Percentiles rank a stretch among this genome's conserved stretches.
These are phyloP conservation scores for Masnerella sp. DNA, from an alignment of 2,888 invertebrate species.

Conservation along the genomic window DNA sequence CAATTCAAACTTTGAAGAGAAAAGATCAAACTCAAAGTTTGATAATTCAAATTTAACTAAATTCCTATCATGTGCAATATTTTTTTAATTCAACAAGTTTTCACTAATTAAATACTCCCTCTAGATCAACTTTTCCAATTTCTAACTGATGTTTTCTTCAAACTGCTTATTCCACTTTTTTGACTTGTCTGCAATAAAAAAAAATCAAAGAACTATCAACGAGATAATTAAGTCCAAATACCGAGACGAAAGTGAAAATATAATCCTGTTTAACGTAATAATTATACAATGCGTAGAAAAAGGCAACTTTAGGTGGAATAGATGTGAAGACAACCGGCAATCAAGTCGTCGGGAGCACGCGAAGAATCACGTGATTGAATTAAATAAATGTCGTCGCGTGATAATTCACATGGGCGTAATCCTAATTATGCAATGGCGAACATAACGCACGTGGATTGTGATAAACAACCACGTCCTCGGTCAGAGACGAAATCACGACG, in stretches of 20 bases:
- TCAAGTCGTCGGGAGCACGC: conserved; percentile 12
- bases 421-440: conserved; percentile 16
- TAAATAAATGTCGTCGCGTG: conserved; percentile 20
- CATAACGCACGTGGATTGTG: conserved; percentile 70
- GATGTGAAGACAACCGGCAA: background rate
- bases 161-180: no score
- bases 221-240: background rate
- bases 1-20: no score
- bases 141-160: no score
- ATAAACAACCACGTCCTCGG: conserved; percentile 67
- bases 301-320: background rate
- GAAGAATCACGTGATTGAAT: conserved; percentile 30
- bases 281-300: conserved; percentile 26
- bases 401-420: conserved; percentile 14
- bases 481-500: conserved; percentile 65
- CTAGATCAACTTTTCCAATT: no score
- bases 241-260: conserved; percentile 26
- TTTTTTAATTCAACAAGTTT: no score
- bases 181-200: no score
- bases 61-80: no score
- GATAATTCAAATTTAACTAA: no score
- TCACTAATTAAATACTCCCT: no score
- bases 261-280: conserved; percentile 11
- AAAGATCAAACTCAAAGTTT: no score
- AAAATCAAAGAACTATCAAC: no score